Evolutionary conservation across 2,888 invertebrate species (phyloP), one percentile per base, ranked within the genome.

Genomic region (Trypoxylon attenuatum): DNA sequence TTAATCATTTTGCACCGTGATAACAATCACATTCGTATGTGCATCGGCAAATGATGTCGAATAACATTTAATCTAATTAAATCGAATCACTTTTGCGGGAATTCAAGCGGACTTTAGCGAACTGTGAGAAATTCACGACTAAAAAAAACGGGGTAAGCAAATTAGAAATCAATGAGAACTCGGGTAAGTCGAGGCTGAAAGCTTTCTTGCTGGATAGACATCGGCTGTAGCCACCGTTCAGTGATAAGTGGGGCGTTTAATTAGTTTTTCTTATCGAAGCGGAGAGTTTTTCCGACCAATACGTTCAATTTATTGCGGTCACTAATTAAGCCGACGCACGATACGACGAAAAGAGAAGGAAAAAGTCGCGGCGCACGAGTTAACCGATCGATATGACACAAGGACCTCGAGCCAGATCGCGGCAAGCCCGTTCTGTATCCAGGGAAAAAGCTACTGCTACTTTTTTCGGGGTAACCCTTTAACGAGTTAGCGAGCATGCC

Each of bases 251-350:
- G 49, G 27, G 38, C 50, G 23, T 50, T 53, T 64, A 67, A 73
- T 70, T 70, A 67, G 51, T 45, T 53, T 61, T 50, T 51, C 53
- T 53, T 19, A 33, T 22, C 22, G 33, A n/a, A n/a, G 18, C 29
- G 13, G 33, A 15, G 71, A 74, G 61, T 75, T 72, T 76, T 78
- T 73, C 54, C 69, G 72, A 45, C 68, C 69, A 68, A 75, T 76
- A 73, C 69, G 67, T 68, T 71, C 68, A 73, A 75, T 79, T 77
- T 76, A 73, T 76, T 46, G 45, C 55, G 55, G 53, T 58, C 55
- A 53, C 71, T 74, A 73, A 73, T 77, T 71, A 70, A 63, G 42
- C 58, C 33, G 47, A 33, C 5, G 22, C 13, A 25, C 33, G 27
- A 15, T 2, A 42, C 29, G 21, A n/a, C 13, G 27, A n/a, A 46